Percentiles rank a stretch among this genome's conserved stretches.
Evolutionary conservation across 2,888 invertebrate species (phyloP).

Genomic region (Nineta flava): DNA sequence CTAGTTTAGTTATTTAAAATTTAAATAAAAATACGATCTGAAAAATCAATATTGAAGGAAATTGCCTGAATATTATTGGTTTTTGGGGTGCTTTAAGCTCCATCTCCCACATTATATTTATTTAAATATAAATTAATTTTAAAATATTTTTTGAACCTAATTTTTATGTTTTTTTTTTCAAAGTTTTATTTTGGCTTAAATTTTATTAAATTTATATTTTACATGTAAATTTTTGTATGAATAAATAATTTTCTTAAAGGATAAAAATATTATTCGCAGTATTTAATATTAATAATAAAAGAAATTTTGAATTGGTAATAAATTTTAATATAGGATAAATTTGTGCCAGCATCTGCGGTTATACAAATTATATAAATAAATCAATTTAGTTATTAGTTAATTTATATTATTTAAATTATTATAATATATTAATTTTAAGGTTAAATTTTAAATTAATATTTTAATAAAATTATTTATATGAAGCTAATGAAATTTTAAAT

Average conservation of each 20-base stretch:
- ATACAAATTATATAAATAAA: conserved; percentile 41
- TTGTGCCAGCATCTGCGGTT: conserved; percentile 59
- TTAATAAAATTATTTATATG: conserved; percentile 26
- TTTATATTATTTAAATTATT: conserved; percentile 21
- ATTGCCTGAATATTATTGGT: no score
- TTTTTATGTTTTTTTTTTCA: conserved; percentile 29
- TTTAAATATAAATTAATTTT: no score
- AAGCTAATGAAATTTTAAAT: conserved; percentile 26
- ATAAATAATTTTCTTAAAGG: conserved; percentile 27
- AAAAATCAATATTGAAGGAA: no score
- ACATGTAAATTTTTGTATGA: conserved; percentile 36
- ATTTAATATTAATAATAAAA: conserved; percentile 40
- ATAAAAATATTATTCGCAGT: conserved; percentile 24
- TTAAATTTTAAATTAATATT: conserved; percentile 39
- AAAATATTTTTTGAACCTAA: background rate
- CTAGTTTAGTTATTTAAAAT: no score
- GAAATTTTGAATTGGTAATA: conserved; percentile 44
- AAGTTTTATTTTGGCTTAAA: conserved; percentile 33
- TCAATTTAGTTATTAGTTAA: conserved; percentile 31
- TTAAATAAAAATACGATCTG: no score
- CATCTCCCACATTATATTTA: no score
- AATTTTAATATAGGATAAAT: conserved; percentile 39
- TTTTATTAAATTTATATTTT: conserved; percentile 36
- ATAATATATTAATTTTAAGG: conserved; percentile 32
- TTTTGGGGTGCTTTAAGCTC: no score